Evolutionary conservation across 2,888 invertebrate species (phyloP).

Genomic region (Ganaspis brasiliensis): DNA sequence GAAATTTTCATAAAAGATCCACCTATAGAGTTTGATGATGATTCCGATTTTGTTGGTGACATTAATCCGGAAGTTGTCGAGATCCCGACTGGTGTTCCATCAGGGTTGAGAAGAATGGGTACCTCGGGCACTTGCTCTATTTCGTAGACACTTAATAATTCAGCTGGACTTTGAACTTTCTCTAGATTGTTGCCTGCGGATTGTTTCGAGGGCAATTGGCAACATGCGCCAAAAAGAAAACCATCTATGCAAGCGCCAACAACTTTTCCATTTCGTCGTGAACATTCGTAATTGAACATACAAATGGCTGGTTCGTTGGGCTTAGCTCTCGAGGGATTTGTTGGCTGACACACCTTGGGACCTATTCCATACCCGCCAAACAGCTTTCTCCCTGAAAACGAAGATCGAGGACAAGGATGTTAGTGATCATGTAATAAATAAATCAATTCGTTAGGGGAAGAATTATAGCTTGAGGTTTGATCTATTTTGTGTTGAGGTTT

Average conservation of each 20-base stretch:
- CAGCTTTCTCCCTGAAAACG: slow-evolving; percentile 83
- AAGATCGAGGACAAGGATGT: slow-evolving; percentile 45
- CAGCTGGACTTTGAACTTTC: slow-evolving; percentile 55
- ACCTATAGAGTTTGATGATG: slow-evolving; percentile 55
- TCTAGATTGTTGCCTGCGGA: slow-evolving; percentile 52
- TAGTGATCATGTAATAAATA: slow-evolving; percentile 34
- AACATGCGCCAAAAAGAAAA: slow-evolving; percentile 95
- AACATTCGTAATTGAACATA: slow-evolving; percentile 96
- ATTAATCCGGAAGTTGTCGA: slow-evolving; percentile 40
- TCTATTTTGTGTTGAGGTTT: neutral
- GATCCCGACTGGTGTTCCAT: slow-evolving; percentile 74
- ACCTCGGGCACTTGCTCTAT: slow-evolving; percentile 77
- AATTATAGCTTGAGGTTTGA: slow-evolving; percentile 8
- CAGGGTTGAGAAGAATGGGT: slow-evolving; percentile 75
- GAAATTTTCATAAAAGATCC: slow-evolving; percentile 68
- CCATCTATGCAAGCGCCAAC: slow-evolving; percentile 96
- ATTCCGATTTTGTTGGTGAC: slow-evolving; percentile 49
- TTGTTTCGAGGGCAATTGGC: slow-evolving; percentile 85
- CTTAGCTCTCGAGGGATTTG: slow-evolving; percentile 84
- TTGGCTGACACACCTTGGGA: slow-evolving; percentile 89
- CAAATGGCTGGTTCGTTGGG: slow-evolving; percentile 89
- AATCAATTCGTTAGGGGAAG: slow-evolving; percentile 21
- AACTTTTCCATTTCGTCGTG: slow-evolving; percentile 89
- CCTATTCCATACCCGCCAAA: slow-evolving; percentile 94
- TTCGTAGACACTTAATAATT: slow-evolving; percentile 69